Conservation (phyloP, 1,140 invertebrate species). For the Danaus melanippus region DNA sequence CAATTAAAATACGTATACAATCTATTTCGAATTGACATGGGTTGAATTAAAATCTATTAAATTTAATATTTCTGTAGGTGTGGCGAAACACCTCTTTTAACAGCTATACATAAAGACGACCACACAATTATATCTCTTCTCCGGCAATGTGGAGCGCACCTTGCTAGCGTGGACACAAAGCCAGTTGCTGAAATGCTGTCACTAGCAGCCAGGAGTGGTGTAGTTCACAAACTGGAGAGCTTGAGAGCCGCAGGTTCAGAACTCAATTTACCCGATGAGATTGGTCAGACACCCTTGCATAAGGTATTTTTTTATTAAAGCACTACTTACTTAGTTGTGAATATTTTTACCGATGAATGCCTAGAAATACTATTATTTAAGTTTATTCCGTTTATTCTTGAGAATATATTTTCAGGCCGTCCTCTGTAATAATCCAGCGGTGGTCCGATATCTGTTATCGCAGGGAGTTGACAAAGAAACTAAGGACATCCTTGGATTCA, state of each 20-base stretch:
- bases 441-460: conserved; percentile 33
- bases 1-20: background rate
- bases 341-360: too few species aligned
- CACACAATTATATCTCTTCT: conserved; percentile 37
- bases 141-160: conserved; percentile 50
- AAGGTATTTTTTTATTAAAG: conserved; percentile 23
- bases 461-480: conserved; percentile 23
- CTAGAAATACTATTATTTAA: too few species aligned
- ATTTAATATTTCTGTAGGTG: conserved; percentile 25
- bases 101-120: conserved; percentile 44
- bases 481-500: conserved; percentile 35
- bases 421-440: conserved; percentile 36
- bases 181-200: conserved; percentile 37
- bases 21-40: too few species aligned
- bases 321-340: too few species aligned
- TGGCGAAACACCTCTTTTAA: conserved; percentile 51
- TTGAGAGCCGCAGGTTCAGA: conserved; percentile 47
- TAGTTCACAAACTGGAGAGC: conserved; percentile 32
- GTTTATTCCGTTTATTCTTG: background rate
- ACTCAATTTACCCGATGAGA: conserved; percentile 39
- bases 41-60: too few species aligned
- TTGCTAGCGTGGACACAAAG: conserved; percentile 32
- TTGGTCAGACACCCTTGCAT: conserved; percentile 25
- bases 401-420: conserved; percentile 38
- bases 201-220: conserved; percentile 34